A percentile compares a stretch with the other conserved stretches of the same genome.
Conservation (phyloP, 1,140 invertebrate genomes). For the Sesamia nonagrioides region DNA sequence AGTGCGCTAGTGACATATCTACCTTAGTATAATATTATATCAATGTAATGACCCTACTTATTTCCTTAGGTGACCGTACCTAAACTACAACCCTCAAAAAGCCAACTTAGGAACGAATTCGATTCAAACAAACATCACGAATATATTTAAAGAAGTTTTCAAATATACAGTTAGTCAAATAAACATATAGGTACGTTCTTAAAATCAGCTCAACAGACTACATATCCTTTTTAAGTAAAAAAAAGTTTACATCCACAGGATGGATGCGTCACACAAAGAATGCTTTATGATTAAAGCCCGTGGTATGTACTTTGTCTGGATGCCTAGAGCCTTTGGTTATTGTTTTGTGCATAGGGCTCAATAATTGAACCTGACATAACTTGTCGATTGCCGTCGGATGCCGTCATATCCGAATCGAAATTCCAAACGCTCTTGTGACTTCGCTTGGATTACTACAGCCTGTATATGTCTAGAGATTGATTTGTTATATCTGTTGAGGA, state of each 20-base stretch:
- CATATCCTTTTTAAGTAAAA: background rate
- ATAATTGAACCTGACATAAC: background rate
- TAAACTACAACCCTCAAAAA: no score
- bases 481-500: background rate
- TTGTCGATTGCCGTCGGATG: background rate
- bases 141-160: no score
- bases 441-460: background rate
- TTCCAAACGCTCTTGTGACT: background rate
- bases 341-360: background rate
- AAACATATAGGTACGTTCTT: no score
- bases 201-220: background rate
- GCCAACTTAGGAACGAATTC: no score
- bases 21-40: no score
- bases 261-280: constrained; percentile 9
- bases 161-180: no score
- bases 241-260: constrained; percentile 6
- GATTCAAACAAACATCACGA: no score
- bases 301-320: background rate
- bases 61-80: no score
- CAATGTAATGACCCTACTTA: no score
- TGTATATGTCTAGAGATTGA: background rate
- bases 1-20: no score
- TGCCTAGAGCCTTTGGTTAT: background rate
- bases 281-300: constrained; percentile 14
- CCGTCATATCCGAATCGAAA: background rate